Base-by-base conservation (phyloP, 2,888 invertebrate species). In the Neria commutata region DNA sequence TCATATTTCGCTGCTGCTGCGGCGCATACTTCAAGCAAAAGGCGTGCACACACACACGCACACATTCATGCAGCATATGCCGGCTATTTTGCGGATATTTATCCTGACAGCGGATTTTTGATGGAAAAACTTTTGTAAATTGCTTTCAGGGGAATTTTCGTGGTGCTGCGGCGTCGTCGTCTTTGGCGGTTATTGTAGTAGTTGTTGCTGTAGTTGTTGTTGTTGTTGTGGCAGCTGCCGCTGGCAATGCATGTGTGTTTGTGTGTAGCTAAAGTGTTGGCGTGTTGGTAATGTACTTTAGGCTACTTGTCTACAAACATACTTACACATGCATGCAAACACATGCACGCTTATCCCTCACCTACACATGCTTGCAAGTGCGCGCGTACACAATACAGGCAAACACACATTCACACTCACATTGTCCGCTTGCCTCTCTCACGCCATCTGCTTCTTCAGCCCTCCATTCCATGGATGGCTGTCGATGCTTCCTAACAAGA, bases 111-210 rank as follows among this genome's bases (percentile, higher is more conserved):
- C 75, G 71, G 71, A 76, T 76, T 73, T 75, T 74, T 78, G 76
- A 78, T 74, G 77, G 74, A 77, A 77, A 79, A 78, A 77, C 73
- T 76, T 79, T 79, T 73, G 74, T 78, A 79, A 78, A 78, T 78
- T 79, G 78, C 78, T 78, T 78, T 74, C 70, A 64, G 65, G 64
- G 56, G 60, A 58, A 64, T 66, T 61, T 69, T 62, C 53, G n/a
- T 25, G 29, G 24, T n/a, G 24, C 26, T 42, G 42, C n/a, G n/a
- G n/a, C n/a, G n/a, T n/a, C n/a, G n/a, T n/a, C n/a, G n/a, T n/a
- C n/a, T n/a, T n/a, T n/a, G n/a, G n/a, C n/a, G n/a, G n/a, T n/a
- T 2, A 16, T 21, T 17, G 33, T 33, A 10, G 33, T 33, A 10
- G 33, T 33, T 33, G 33, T 33, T 33, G 33, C 14, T 33, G 33